Conservation (phyloP, 2,113 vertebrate species). For the Ochotona princeps region DNA sequence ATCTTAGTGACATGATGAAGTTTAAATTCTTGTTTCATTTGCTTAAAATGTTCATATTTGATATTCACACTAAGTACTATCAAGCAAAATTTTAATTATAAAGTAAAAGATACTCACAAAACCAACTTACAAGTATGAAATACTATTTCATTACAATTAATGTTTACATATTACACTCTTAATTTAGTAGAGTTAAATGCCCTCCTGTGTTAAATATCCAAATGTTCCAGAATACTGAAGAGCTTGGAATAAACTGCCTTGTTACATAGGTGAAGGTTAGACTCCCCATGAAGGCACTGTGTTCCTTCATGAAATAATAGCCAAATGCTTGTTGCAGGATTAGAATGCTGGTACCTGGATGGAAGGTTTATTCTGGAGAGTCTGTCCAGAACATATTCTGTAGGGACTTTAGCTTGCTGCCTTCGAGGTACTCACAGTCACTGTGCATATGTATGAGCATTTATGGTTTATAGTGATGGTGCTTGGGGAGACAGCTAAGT, state of each 20-base stretch:
- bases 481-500: not conserved
- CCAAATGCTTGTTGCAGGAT: not conserved
- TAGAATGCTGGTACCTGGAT: not conserved
- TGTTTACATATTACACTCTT: constrained; percentile 8
- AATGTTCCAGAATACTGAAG: not conserved
- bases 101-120: constrained; percentile 32
- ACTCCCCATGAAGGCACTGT: too few species aligned
- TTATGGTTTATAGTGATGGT: too few species aligned
- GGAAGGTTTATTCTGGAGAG: too few species aligned
- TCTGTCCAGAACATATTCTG: not conserved
- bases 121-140: constrained; percentile 29
- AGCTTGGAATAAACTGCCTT: not conserved
- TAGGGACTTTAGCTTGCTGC: not conserved
- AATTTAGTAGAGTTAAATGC: not conserved
- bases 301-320: not conserved
- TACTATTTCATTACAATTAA: constrained; percentile 12
- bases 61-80: not conserved
- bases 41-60: not conserved
- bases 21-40: not conserved
- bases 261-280: not conserved
- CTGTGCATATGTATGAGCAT: not conserved
- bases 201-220: not conserved
- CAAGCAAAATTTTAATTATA: constrained; percentile 8
- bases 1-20: not conserved
- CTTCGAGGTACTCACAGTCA: not conserved